Evolutionary conservation across 2,888 invertebrate species (phyloP).

Genomic region (Drymonia ruficornis): DNA sequence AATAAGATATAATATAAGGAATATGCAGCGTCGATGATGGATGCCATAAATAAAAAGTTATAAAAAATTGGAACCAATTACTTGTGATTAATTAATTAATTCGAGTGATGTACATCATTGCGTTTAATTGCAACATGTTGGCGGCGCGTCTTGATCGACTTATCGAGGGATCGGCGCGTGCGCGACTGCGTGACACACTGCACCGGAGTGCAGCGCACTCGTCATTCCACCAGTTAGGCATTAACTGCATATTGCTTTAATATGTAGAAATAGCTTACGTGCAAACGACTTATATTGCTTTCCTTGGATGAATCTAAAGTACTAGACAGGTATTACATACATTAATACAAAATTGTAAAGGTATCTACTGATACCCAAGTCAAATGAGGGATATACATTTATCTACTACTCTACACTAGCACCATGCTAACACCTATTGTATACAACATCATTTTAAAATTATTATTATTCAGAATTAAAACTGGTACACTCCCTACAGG

Average conservation of each 20-base stretch:
- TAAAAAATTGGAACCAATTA: constrained; percentile 41
- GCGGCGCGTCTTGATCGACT: constrained; percentile 44
- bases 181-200: constrained; percentile 23
- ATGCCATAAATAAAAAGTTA: neutral
- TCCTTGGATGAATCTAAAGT: constrained; percentile 5
- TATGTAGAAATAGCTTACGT: constrained; percentile 26
- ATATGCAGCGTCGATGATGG: neutral
- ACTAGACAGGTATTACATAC: too few species aligned
- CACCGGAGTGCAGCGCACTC: constrained; percentile 31
- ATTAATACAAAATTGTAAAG: too few species aligned
- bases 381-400: too few species aligned
- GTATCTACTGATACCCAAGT: too few species aligned
- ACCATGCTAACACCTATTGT: too few species aligned
- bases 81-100: constrained; percentile 46
- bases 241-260: constrained; percentile 22
- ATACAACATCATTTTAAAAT: too few species aligned
- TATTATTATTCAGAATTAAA: too few species aligned
- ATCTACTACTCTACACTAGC: too few species aligned
- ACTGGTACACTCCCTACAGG: neutral
- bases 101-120: constrained; percentile 53
- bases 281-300: constrained; percentile 10
- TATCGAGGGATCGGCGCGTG: constrained; percentile 48
- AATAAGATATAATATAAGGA: too few species aligned
- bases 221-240: constrained; percentile 42
- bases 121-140: constrained; percentile 54